These are phyloP conservation scores for Eupeodes luniger DNA, from an alignment of 2,888 invertebrate genomes.

Conservation along the genomic window DNA sequence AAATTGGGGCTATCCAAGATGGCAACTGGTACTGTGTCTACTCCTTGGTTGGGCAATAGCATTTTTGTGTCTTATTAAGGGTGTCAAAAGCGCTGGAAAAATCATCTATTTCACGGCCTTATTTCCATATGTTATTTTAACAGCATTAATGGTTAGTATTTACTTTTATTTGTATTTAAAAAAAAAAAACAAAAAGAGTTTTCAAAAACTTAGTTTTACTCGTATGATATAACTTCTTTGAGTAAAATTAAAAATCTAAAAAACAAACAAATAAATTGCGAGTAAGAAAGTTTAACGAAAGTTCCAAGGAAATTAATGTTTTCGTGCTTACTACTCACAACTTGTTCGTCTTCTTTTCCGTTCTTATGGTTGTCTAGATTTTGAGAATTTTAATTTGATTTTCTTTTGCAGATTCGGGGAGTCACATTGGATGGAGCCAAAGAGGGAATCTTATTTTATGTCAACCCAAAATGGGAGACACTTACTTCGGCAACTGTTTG, in stretches of 20 bases:
- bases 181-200: too few species aligned
- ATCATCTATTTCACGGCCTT: constrained; percentile 90
- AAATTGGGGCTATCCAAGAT: constrained; percentile 90
- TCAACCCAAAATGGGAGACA: constrained; percentile 89
- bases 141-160: constrained; percentile 85
- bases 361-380: not conserved
- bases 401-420: constrained; percentile 84
- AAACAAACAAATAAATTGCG: too few species aligned
- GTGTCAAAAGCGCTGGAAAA: constrained; percentile 95
- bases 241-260: not conserved
- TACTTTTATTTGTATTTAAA: too few species aligned
- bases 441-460: constrained; percentile 90
- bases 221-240: too few species aligned
- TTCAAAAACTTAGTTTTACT: too few species aligned
- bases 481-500: constrained; percentile 89
- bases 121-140: constrained; percentile 89
- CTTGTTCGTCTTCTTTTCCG: not conserved
- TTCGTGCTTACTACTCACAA: too few species aligned
- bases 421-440: constrained; percentile 88
- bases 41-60: constrained; percentile 92
- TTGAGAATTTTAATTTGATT: constrained; percentile 5
- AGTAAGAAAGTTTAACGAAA: too few species aligned
- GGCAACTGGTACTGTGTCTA: constrained; percentile 92
- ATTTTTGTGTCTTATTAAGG: constrained; percentile 94
- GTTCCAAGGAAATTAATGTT: too few species aligned